These are phyloP conservation scores for Serranus cabrilla DNA, from an alignment of 2,797 vertebrate species.

Conservation along the genomic window DNA sequence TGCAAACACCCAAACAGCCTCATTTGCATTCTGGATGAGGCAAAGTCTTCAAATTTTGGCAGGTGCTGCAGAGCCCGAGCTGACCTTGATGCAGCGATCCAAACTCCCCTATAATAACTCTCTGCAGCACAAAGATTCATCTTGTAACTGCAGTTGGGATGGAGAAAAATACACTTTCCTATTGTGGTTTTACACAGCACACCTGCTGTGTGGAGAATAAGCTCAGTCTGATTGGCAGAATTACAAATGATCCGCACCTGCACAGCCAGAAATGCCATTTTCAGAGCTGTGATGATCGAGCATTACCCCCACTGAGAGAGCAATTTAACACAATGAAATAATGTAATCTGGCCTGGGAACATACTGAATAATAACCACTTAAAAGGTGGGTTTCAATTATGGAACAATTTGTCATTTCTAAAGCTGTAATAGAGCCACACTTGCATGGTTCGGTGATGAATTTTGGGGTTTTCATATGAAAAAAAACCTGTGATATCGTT, in stretches of 20 bases:
- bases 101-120: not conserved
- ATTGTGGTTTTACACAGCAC: slow-evolving; percentile 13
- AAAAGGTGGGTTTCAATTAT: slow-evolving; percentile 5
- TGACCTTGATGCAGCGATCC: slow-evolving; percentile 45
- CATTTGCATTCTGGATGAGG: slow-evolving; percentile 64
- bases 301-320: slow-evolving; percentile 21
- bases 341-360: slow-evolving; percentile 9
- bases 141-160: slow-evolving; percentile 3
- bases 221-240: slow-evolving; percentile 16
- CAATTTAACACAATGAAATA: slow-evolving; percentile 2
- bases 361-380: not conserved
- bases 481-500: not conserved
- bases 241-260: slow-evolving; percentile 26
- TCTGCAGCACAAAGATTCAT: slow-evolving; percentile 11
- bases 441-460: not conserved
- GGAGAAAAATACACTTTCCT: slow-evolving; percentile 6
- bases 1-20: slow-evolving; percentile 43
- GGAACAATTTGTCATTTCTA: not conserved
- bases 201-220: slow-evolving; percentile 44
- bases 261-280: slow-evolving; percentile 25
- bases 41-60: slow-evolving; percentile 36
- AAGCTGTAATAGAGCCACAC: not conserved
- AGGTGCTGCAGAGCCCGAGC: slow-evolving; percentile 37
- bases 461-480: not conserved
- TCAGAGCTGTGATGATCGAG: not conserved